These are phyloP conservation scores for Meloidogyne exigua DNA, from an alignment of 1,140 invertebrate species.

Conservation along the genomic window DNA sequence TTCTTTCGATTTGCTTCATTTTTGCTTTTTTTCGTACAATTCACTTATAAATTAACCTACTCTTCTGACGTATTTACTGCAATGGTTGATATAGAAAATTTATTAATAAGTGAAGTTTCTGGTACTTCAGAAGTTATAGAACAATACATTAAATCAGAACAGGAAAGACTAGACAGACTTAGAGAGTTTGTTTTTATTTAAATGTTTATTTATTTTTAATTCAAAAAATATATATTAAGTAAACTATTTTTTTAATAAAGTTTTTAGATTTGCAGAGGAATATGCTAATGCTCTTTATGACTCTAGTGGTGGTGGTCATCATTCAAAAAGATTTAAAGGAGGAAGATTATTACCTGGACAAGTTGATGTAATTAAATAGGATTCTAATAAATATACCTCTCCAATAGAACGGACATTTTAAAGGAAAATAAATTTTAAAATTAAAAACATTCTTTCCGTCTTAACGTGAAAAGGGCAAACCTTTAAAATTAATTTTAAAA, in stretches of 20 bases:
- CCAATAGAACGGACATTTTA: too few relatives aligned
- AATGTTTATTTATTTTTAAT: background rate
- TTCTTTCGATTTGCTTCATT: background rate
- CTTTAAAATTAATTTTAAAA: too few relatives aligned
- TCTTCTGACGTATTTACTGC: constrained; percentile 47
- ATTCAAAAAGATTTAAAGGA: background rate
- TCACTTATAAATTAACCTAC: background rate
- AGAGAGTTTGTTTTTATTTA: constrained; percentile 38
- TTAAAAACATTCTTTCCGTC: too few relatives aligned
- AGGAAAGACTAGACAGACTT: constrained; percentile 29
- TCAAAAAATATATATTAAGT: too few relatives aligned
- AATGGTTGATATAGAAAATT: constrained; percentile 52
- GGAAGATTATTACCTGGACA: background rate
- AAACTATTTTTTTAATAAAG: background rate
- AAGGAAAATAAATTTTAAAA: too few relatives aligned
- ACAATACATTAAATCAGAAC: constrained; percentile 46
- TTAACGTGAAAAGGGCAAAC: too few relatives aligned
- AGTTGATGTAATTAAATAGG: background rate
- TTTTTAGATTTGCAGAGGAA: constrained; percentile 30
- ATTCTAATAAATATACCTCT: background rate
- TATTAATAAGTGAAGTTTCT: constrained; percentile 41
- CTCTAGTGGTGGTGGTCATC: constrained; percentile 1
- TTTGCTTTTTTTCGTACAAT: background rate
- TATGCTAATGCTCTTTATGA: constrained; percentile 24
- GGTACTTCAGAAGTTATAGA: constrained; percentile 38